Conservation (phyloP, 2,888 invertebrate genomes). For the Buathra laborator region DNA sequence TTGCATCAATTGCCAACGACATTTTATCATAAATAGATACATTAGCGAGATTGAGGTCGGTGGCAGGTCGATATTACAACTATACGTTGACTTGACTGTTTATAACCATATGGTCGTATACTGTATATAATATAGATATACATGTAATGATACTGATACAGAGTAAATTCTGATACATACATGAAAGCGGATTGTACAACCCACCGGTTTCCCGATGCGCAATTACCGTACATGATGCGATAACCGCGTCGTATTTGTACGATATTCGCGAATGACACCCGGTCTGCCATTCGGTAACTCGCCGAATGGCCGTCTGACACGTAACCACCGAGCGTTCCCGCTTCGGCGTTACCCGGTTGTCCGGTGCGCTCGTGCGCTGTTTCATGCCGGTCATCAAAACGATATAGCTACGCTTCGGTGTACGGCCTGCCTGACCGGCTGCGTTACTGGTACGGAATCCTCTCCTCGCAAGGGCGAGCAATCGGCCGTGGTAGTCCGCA, state of each 20-base stretch:
- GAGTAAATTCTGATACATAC: too few species aligned
- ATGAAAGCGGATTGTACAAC: not conserved
- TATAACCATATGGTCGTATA: not conserved
- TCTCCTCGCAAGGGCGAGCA: not conserved
- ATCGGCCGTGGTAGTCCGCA: constrained; percentile 40
- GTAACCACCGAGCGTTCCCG: constrained; percentile 42
- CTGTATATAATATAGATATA: not conserved
- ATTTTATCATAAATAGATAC: constrained; percentile 16
- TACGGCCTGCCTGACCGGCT: constrained; percentile 4
- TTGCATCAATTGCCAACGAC: not conserved
- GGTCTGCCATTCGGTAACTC: constrained; percentile 12
- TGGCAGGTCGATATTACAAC: not conserved
- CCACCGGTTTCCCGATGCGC: constrained; percentile 43
- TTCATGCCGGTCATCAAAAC: constrained; percentile 48
- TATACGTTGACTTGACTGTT: not conserved
- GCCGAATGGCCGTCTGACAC: constrained; percentile 50
- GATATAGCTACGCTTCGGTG: not conserved
- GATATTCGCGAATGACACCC: constrained; percentile 45
- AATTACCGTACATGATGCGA: constrained; percentile 60
- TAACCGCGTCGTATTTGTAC: constrained; percentile 58
- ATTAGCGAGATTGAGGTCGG: constrained; percentile 11
- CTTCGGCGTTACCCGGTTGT: constrained; percentile 25
- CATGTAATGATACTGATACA: not conserved
- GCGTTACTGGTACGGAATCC: not conserved
- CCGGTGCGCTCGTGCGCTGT: not conserved